Evolutionary conservation across 2,888 invertebrate species (phyloP).

Genomic region (Melinaea menophilus): DNA sequence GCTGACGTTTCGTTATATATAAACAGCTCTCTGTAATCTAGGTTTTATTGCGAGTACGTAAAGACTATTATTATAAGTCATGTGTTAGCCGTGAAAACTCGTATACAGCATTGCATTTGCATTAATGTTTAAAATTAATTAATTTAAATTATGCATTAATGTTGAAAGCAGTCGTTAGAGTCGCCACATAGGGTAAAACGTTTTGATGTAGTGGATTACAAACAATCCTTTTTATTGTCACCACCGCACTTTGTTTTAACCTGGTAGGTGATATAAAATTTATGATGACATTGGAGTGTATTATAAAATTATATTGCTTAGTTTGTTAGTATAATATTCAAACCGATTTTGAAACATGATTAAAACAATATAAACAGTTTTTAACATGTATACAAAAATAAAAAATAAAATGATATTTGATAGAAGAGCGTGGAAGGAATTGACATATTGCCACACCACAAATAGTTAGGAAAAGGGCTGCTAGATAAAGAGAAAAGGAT

Average conservation of each 20-base stretch:
- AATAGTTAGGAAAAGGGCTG: too few species aligned
- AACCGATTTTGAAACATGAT: too few species aligned
- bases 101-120: conserved; percentile 15
- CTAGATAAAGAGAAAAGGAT: too few species aligned
- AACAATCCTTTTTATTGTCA: conserved; percentile 27
- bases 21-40: neutral
- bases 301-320: conserved; percentile 2
- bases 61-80: conserved; percentile 15
- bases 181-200: conserved; percentile 22
- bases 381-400: too few species aligned
- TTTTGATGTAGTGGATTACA: conserved; percentile 28
- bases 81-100: conserved; percentile 17
- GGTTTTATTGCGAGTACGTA: conserved; percentile 12
- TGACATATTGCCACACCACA: too few species aligned
- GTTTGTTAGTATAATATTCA: too few species aligned
- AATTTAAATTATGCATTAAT: conserved; percentile 11
- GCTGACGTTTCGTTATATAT: too few species aligned
- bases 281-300: conserved; percentile 2
- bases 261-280: conserved; percentile 16
- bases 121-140: too few species aligned
- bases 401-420: too few species aligned
- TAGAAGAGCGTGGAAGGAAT: too few species aligned
- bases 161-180: conserved; percentile 17
- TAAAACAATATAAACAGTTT: too few species aligned
- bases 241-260: conserved; percentile 20